Evolutionary conservation across 2,888 invertebrate genomes (phyloP).

Genomic region (Spialia ferax): DNA sequence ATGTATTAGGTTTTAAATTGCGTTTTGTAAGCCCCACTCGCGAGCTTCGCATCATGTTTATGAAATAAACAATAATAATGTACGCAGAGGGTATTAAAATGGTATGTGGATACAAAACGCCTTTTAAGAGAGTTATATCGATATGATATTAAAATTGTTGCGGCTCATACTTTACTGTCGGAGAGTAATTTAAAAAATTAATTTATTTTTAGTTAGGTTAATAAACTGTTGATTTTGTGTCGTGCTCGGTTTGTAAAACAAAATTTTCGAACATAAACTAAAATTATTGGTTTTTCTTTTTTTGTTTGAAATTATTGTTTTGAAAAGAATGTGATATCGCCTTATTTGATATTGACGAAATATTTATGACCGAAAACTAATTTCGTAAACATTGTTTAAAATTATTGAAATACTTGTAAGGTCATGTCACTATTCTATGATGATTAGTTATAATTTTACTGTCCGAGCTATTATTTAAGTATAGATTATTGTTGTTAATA

Average conservation of each 20-base stretch:
- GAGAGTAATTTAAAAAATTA: slow-evolving; percentile 64
- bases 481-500: slow-evolving; percentile 75
- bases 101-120: slow-evolving; percentile 60
- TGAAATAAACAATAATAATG: slow-evolving; percentile 41
- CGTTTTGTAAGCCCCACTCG: slow-evolving; percentile 55
- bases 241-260: slow-evolving; percentile 60
- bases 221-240: slow-evolving; percentile 67
- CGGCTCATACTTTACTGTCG: slow-evolving; percentile 71
- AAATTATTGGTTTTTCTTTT: slow-evolving; percentile 53
- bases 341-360: slow-evolving; percentile 41
- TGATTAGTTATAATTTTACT: slow-evolving; percentile 50
- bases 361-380: not conserved
- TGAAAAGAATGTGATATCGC: slow-evolving; percentile 54
- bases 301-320: slow-evolving; percentile 60
- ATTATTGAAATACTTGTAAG: slow-evolving; percentile 37
- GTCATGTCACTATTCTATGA: slow-evolving; percentile 55
- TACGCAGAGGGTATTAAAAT: slow-evolving; percentile 31
- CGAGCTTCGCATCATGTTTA: slow-evolving; percentile 39
- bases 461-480: slow-evolving; percentile 67
- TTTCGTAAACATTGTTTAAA: not conserved
- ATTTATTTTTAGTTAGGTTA: slow-evolving; percentile 77
- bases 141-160: slow-evolving; percentile 83
- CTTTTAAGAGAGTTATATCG: slow-evolving; percentile 71
- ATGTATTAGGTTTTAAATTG: slow-evolving; percentile 62
- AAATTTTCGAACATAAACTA: slow-evolving; percentile 51